Percentiles rank a stretch among this genome's conserved stretches.
Conservation (phyloP, 2,888 invertebrate genomes). For the Drosophila anomelani region DNA sequence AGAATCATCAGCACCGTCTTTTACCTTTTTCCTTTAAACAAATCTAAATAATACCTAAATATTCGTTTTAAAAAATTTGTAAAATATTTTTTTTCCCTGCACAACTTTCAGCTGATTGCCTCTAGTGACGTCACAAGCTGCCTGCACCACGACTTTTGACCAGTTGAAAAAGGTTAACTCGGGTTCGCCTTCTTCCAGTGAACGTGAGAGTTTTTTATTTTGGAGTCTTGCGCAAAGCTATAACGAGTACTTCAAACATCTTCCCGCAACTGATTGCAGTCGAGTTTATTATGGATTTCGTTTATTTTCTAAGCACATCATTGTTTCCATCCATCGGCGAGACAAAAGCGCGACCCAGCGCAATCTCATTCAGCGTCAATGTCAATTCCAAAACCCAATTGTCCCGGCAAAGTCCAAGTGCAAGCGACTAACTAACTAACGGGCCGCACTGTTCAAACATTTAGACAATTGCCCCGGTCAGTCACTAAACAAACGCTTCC, state of each 20-base stretch:
- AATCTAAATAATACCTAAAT: not conserved
- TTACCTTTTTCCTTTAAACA: not conserved
- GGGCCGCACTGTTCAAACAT: constrained; percentile 28
- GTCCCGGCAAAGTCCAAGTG: constrained; percentile 40
- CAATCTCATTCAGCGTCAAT: constrained; percentile 45
- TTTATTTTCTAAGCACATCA: constrained; percentile 32
- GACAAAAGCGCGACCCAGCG: constrained; percentile 2
- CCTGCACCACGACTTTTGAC: constrained; percentile 45
- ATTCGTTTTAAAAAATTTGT: not conserved
- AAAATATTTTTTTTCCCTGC: not conserved
- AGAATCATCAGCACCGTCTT: not conserved
- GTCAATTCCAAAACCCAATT: constrained; percentile 43
- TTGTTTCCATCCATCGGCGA: constrained; percentile 24
- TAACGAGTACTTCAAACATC: constrained; percentile 21
- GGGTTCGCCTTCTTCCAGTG: constrained; percentile 48
- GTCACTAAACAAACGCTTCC: constrained; percentile 49
- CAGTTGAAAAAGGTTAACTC: constrained; percentile 77
- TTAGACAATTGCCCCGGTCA: constrained; percentile 46
- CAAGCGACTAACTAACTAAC: constrained; percentile 24
- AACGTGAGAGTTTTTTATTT: constrained; percentile 69
- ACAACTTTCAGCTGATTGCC: constrained; percentile 36
- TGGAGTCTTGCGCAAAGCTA: constrained; percentile 16
- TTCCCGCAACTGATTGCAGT: constrained; percentile 8
- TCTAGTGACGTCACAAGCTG: constrained; percentile 65
- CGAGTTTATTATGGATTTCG: constrained; percentile 7